Conservation (phyloP, 2,113 vertebrate species). For the Oenanthe oenanthe region DNA sequence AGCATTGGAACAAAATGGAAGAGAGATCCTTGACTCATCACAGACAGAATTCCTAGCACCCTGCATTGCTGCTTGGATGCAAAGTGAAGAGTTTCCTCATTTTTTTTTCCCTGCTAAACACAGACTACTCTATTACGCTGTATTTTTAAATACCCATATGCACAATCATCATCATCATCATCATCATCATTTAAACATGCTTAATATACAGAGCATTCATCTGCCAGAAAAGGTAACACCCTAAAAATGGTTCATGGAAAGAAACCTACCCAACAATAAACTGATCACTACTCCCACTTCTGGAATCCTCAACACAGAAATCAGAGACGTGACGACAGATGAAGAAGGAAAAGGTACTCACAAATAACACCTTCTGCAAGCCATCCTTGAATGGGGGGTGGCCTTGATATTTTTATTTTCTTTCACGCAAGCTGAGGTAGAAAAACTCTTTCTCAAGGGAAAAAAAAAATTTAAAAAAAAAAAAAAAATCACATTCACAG, state of each 20-base stretch:
- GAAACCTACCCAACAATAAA: slow-evolving; percentile 67
- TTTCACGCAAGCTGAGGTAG: slow-evolving; percentile 60
- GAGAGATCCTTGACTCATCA: slow-evolving; percentile 30
- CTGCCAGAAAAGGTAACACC: slow-evolving; percentile 52
- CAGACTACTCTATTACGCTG: not conserved
- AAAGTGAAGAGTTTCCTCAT: not conserved
- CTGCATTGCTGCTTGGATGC: not conserved
- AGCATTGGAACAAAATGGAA: slow-evolving; percentile 59
- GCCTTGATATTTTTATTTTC: slow-evolving; percentile 51
- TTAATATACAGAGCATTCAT: not conserved
- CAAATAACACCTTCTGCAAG: slow-evolving; percentile 88
- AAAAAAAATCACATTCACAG: slow-evolving; percentile 69
- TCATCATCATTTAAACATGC: not conserved
- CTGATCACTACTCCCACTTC: slow-evolving; percentile 65
- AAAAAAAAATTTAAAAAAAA: not conserved
- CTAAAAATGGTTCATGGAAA: slow-evolving; percentile 64
- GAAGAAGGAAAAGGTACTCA: slow-evolving; percentile 82
- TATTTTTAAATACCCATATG: not conserved
- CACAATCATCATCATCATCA: not conserved
- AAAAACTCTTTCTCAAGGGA: slow-evolving; percentile 49
- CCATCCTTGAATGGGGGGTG: slow-evolving; percentile 76
- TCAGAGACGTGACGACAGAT: slow-evolving; percentile 53
- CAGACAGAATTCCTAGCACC: not conserved
- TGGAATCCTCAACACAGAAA: slow-evolving; percentile 63
- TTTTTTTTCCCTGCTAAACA: not conserved